phyloP scores from a whole-genome alignment of 2,888 invertebrate genomes.

The Pardosa pseudoannulata region DNA sequence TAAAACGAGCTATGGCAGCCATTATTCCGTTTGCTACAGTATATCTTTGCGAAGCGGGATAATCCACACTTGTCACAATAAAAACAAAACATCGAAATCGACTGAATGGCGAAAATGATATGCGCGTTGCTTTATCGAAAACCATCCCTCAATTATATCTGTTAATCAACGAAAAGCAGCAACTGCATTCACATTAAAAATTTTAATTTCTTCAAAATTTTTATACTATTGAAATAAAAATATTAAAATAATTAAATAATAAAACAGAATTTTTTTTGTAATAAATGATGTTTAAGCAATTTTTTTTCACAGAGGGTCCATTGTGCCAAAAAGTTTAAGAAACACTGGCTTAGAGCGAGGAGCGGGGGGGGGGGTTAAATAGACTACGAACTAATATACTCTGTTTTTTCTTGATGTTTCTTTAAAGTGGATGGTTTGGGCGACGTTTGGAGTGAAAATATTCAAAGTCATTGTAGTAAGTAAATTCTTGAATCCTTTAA shows the following conservation, averaged over 20 bases:
- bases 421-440: too few relatives aligned
- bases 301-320: too few relatives aligned
- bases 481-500: too few relatives aligned
- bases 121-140: constrained; percentile 44
- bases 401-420: too few relatives aligned
- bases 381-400: too few relatives aligned
- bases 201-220: constrained; percentile 51
- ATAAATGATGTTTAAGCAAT: constrained; percentile 24
- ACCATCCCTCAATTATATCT: constrained; percentile 49
- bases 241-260: constrained; percentile 45
- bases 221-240: constrained; percentile 55
- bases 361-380: too few relatives aligned
- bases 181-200: constrained; percentile 43
- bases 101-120: constrained; percentile 46
- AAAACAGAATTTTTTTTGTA: constrained; percentile 23
- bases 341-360: too few relatives aligned
- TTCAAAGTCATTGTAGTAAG: too few relatives aligned
- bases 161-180: constrained; percentile 49
- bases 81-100: constrained; percentile 48
- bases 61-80: constrained; percentile 34
- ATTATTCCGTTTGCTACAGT: constrained; percentile 55
- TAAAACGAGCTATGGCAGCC: constrained; percentile 37
- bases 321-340: too few relatives aligned
- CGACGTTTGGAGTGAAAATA: too few relatives aligned
- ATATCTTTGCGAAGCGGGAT: constrained; percentile 46